Base-by-base conservation (phyloP, 2,888 invertebrate species). In the Agrochola macilenta region DNA sequence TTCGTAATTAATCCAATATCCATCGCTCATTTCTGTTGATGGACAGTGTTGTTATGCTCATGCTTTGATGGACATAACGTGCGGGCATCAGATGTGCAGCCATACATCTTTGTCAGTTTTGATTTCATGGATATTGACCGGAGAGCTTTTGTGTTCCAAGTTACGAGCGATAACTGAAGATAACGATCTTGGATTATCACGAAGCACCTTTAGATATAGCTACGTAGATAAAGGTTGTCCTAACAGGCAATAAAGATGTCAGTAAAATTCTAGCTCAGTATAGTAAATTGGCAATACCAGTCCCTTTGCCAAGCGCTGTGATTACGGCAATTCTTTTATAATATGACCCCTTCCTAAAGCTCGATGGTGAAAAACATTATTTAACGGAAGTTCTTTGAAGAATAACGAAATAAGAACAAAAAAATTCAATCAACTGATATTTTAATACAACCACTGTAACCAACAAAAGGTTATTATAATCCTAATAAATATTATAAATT, bases 281-380 rank as follows among this genome's bases (percentile, higher is more conserved):
- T 49, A n/a, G 39, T 43, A 43, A 75, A 74, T 43, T 74, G 30
- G 7, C 52, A 63, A 46, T 63, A 43, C 52, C 5, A 20, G 30
- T 46, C n/a, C n/a, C 12, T 74, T 75, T 63, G 43, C 30, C 43
- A 75, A 54, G 64, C 35, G 35, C 35, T 35, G 54, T 75, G 46
- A 35, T 30, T 20, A 26, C 8, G 46, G n/a, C 14, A 46, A 76
- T 46, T 30, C 57, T 43, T 46, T 54, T n/a, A 17, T 52, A 26
- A 60, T 20, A 61, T 0, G 52, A 63, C 2, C 11, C 14, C 17
- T 30, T 43, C 17, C 43, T 9, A 20, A 46, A 70, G 57, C 43
- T 30, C 12, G 9, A 20, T 35, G 26, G 73, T 73, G 52, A 74
- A 75, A 74, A 54, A 54, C 35, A 63, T 57, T 46, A n/a, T 46